Evolutionary conservation across 2,113 vertebrate species (phyloP).

Genomic region (Tyrannus savana): DNA sequence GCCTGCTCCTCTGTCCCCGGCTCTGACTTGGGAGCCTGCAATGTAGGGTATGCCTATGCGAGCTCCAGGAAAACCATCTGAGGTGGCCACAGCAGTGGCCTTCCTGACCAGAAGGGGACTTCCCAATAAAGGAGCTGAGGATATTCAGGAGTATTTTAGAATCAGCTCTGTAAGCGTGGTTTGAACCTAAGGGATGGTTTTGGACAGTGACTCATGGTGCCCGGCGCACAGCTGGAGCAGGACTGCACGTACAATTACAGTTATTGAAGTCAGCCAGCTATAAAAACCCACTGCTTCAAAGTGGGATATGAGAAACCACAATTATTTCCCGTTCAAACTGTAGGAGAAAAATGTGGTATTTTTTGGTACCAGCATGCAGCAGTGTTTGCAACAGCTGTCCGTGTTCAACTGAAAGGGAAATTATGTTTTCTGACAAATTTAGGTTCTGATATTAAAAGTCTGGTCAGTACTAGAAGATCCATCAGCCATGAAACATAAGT

Average conservation of each 20-base stretch:
- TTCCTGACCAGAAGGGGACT: background rate
- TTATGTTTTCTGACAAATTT: background rate
- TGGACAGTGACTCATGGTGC: background rate
- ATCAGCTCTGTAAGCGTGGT: background rate
- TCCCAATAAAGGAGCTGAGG: background rate
- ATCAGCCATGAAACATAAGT: background rate
- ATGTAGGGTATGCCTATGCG: background rate
- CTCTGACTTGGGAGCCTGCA: background rate
- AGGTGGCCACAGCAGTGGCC: background rate
- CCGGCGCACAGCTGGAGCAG: background rate
- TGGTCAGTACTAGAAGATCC: background rate
- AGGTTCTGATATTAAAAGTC: background rate
- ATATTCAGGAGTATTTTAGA: background rate
- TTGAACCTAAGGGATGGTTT: background rate
- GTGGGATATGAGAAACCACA: constrained; percentile 44
- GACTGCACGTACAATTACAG: background rate
- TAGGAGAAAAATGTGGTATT: background rate
- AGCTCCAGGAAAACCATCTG: background rate
- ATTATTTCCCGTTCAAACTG: constrained; percentile 43
- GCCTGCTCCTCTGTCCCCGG: background rate
- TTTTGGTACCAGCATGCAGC: background rate
- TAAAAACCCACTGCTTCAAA: background rate
- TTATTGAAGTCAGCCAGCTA: constrained; percentile 20
- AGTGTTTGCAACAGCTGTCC: background rate
- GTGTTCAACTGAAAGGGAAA: constrained; percentile 13